Base-by-base conservation (phyloP, 2,888 invertebrate species). In the Euplagia quadripunctaria region DNA sequence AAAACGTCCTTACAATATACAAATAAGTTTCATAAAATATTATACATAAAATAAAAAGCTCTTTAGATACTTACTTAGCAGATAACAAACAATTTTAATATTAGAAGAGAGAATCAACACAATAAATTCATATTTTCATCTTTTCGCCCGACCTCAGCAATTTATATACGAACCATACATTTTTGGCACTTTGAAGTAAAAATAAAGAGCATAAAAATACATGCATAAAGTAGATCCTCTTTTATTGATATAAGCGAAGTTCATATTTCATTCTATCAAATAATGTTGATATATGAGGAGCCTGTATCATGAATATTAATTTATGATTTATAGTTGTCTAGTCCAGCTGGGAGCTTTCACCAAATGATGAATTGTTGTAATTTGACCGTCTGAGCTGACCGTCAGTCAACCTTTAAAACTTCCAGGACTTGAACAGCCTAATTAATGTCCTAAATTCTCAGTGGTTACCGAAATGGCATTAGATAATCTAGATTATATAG, bases 301-400 rank as follows among this genome's bases (percentile, higher is more conserved):
- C 70, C 72, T 77, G 79, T 81, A 80, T 85, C 83, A 84, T 87
- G 88, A 87, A 88, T 89, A 90, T 88, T 90, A 91, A 91, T 90
- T 87, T 86, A 81, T 90, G 91, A 90, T 91, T 89, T 88, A 91
- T 89, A 85, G 88, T 88, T 90, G 92, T 91, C 91, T 88, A 70
- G 76, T 85, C 82, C 91, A 90, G 85, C 89, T 87, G 92, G 75
- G 73, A 70, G 85, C 84, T 83, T 86, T 85, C 82, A 82, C 75
- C 71, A 72, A 70, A 83, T 92, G 92, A 92, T 91, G 89, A 88
- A 92, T 92, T 71, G 89, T 87, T 76, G 87, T 90, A 92, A 92
- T 91, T 89, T 88, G 82, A 80, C 84, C 83, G 89, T 83, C 86
- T 77, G 74, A 78, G 73, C 75, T 82, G 83, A 82, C 84, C 87